Base-by-base conservation (phyloP, 1,140 invertebrate genomes). In the Leptonema lineaticorne region DNA sequence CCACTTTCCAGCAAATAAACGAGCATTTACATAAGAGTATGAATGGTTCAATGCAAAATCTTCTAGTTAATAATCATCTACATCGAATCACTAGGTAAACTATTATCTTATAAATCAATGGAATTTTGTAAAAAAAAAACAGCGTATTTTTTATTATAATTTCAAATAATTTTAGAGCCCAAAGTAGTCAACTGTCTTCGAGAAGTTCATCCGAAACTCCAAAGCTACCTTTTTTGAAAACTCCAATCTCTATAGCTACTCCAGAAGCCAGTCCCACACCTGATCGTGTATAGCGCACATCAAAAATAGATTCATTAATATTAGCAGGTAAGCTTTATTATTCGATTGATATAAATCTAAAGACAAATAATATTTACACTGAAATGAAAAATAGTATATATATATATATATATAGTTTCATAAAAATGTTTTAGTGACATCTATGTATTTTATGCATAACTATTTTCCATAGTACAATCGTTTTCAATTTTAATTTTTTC, bases 11-110 rank as follows among this genome's bases (percentile, higher is more conserved):
- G 9, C 48, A 57, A 18, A 11, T 57, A 6, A 67, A 56, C 20
- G 64, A 67, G 20, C 27, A 37, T 7, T 11, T 64, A 3, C 41
- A 29, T 7, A 64, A 64, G 26, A 46, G 62, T 27, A 14, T 64
- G n/a, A 64, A 64, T 26, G 62, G 62, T 9, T 64, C 62, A 6
- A 41, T 50, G 24, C 62, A 46, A 27, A 27, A 64, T 64, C 26
- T 64, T n/a, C 16, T 45, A 6, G 22, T 27, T 11, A 62, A 24
- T 24, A 59, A 30, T 37, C 11, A 22, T 24, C 33, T 50, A 27
- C 45, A 11, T 2, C 50, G 41, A 64, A n/a, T 64, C 8, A 50
- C 62, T 2, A 64, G 62, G 62, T 64, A 16, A 14, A 7, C 5
- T 6, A 33, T 6, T 33, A 33, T 5, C 5, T 33, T 6, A 33